Base-by-base conservation (phyloP, 2,113 vertebrate species). In the Microtus pennsylvanicus region DNA sequence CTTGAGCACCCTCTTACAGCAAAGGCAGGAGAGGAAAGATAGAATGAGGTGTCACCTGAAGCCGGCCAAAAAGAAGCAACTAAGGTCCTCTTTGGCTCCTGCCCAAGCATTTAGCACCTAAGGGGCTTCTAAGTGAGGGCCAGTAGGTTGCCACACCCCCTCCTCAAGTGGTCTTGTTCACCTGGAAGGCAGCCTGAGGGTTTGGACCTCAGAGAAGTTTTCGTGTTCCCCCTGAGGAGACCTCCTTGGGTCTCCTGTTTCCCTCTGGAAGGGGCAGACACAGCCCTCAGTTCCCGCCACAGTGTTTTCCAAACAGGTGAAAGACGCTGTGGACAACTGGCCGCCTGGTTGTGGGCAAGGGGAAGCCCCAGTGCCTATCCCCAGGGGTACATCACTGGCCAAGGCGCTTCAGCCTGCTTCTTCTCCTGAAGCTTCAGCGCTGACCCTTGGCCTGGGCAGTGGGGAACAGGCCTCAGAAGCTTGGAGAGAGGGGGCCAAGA, bases 371-470 rank as follows among this genome's bases (percentile, higher is more conserved):
- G 26, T 12, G 65, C n/a, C 2, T 4, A 24, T 95, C 96, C 77
- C 94, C n/a, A 90, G 61, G 22, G 93, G 90, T 52, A 76, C 35
- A 42, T 10, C 2, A 26, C 67, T 82, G 52, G 47, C 14, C 2
- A 4, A 70, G 69, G 93, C 77, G 61, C 58, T 58, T 35, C 24
- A 28, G 92, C 83, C 76, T 72, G 69, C 47, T 95, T 96, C 75
- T 90, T 95, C 75, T 90, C 92, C 65, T n/a, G 28, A 65, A 93
- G 93, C 87, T 38, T 52, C 47, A 74, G 85, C 69, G 76, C 69
- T 95, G 95, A 96, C 97, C 95, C 94, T 92, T 94, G 94, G 92
- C 97, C 96, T 89, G 86, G 93, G 90, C 94, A 92, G 86, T 92
- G 67, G 83, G 87, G 94, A 94, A 74, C 83, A 63, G 45, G 90